These are phyloP conservation scores for Belgica antarctica DNA, from an alignment of 2,888 invertebrate genomes.

Conservation along the genomic window DNA sequence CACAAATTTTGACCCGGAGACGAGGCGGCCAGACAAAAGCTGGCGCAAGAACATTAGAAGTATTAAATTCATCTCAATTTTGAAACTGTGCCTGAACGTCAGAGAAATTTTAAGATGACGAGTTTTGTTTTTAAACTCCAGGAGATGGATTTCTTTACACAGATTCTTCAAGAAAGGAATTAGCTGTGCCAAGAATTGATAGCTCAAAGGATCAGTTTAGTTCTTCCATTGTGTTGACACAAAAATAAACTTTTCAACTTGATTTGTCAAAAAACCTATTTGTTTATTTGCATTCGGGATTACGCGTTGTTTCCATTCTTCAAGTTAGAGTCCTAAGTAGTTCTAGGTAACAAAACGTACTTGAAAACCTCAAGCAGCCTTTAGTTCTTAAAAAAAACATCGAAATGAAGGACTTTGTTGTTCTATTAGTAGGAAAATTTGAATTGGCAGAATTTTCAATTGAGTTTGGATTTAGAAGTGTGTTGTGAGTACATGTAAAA, in stretches of 20 bases:
- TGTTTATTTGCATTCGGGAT: slow-evolving; percentile 42
- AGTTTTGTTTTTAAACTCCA: not conserved
- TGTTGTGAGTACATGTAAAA: too few relatives aligned
- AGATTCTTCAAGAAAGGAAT: slow-evolving; percentile 38
- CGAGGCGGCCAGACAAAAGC: too few relatives aligned
- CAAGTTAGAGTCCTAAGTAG: not conserved
- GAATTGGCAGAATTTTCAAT: too few relatives aligned
- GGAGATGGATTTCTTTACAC: too few relatives aligned
- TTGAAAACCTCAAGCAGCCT: slow-evolving; percentile 32
- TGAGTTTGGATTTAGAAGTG: too few relatives aligned
- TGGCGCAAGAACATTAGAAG: too few relatives aligned
- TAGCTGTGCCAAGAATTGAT: slow-evolving; percentile 25
- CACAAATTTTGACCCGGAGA: not conserved
- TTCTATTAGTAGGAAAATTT: too few relatives aligned
- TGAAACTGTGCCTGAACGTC: not conserved
- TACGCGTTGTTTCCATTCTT: slow-evolving; percentile 19
- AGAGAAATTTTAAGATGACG: not conserved
- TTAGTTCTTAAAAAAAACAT: not conserved
- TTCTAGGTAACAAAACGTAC: slow-evolving; percentile 29
- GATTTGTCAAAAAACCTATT: not conserved
- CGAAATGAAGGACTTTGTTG: too few relatives aligned
- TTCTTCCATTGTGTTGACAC: not conserved
- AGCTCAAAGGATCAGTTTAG: slow-evolving; percentile 36
- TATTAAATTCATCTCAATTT: not conserved
- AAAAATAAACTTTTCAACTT: not conserved